These are phyloP conservation scores for Diadema setosum DNA, from an alignment of 35 echinoderm and acorn worm genomes.

Conservation along the genomic window DNA sequence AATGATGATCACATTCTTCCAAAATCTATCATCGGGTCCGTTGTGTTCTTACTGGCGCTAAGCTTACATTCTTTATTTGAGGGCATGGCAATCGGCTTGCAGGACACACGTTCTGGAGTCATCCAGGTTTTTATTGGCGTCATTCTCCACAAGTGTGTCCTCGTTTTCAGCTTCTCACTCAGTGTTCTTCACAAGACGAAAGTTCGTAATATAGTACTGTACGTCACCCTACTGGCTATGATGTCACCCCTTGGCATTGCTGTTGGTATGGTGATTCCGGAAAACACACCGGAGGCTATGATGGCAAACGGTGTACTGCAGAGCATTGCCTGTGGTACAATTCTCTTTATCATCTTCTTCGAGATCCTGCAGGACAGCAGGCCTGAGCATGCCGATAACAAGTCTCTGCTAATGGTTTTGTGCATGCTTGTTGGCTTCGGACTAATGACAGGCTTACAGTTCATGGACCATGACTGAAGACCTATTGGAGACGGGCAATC, in stretches of 20 bases:
- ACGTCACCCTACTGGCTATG: background rate
- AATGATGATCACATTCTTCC: background rate
- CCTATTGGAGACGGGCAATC: too few species aligned
- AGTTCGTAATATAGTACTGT: background rate
- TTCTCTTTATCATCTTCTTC: constrained; percentile 38
- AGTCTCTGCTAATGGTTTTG: background rate
- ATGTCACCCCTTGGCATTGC: constrained; percentile 4
- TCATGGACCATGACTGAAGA: too few species aligned
- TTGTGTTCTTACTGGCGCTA: constrained; percentile 16
- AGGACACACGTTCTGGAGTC: background rate
- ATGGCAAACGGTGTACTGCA: constrained; percentile 27
- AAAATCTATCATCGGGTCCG: background rate
- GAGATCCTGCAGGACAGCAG: background rate
- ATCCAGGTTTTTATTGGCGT: background rate
- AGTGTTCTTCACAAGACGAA: background rate
- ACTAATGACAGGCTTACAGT: background rate
- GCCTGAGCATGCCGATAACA: background rate
- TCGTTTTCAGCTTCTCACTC: constrained; percentile 20
- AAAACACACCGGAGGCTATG: background rate
- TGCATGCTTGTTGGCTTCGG: constrained; percentile 22
- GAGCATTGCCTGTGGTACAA: constrained; percentile 24
- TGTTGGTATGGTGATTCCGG: background rate
- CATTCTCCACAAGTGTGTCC: constrained; percentile 14
- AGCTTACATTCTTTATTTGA: constrained; percentile 36
- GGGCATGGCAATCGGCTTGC: constrained; percentile 23